A percentile compares a stretch with the other conserved stretches of the same genome.
These are phyloP conservation scores for Colletes gigas DNA, from an alignment of 1,140 invertebrate species.

Conservation along the genomic window DNA sequence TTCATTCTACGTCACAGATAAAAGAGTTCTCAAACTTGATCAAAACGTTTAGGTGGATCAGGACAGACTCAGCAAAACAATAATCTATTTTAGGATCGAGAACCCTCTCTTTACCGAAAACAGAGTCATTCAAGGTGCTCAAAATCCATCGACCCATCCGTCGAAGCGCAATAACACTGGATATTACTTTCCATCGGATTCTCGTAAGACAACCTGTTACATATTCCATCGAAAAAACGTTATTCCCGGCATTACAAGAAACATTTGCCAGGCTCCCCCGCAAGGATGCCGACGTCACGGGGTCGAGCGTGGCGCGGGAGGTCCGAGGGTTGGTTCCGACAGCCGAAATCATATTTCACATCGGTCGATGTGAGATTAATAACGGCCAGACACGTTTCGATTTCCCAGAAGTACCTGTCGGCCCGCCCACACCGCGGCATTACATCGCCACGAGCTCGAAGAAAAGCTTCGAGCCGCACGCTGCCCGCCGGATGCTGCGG, in stretches of 20 bases:
- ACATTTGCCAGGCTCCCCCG: slow-evolving; percentile 8
- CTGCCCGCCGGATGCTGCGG: slow-evolving; percentile 22
- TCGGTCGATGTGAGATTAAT: slow-evolving; percentile 65
- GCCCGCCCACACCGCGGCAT: slow-evolving; percentile 22
- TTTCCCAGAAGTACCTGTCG: slow-evolving; percentile 65
- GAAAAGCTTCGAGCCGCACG: slow-evolving; percentile 39
- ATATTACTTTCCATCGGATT: slow-evolving; percentile 53
- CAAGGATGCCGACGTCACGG: background rate
- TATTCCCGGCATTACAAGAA: slow-evolving; percentile 46
- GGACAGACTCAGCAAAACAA: no score
- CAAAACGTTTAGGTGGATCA: no score
- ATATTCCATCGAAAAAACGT: slow-evolving; percentile 57
- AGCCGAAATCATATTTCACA: slow-evolving; percentile 63
- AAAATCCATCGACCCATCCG: no score
- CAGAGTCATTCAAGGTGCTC: no score
- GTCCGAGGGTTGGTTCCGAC: background rate
- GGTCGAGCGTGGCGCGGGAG: background rate
- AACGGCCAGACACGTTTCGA: slow-evolving; percentile 65
- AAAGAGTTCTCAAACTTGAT: no score
- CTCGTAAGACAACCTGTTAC: slow-evolving; percentile 62
- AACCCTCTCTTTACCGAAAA: no score
- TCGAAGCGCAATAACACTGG: slow-evolving; percentile 40
- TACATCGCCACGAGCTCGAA: slow-evolving; percentile 23
- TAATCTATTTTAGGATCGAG: no score
- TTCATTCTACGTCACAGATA: no score